Evolutionary conservation across 1,140 invertebrate genomes (phyloP).

Genomic region (Oryctes rhinoceros): DNA sequence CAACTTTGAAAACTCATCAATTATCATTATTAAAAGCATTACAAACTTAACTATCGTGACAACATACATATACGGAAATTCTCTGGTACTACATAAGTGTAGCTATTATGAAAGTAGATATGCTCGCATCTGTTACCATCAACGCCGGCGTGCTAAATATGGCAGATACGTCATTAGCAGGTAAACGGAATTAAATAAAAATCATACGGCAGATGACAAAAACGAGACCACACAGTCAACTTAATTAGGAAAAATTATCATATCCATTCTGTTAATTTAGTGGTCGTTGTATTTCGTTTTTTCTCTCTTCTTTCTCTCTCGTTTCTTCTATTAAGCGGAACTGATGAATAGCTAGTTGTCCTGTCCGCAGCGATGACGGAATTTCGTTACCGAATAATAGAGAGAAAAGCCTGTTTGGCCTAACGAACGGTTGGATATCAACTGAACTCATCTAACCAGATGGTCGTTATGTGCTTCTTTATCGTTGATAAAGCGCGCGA

Average conservation of each 20-base stretch:
- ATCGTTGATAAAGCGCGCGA: not conserved
- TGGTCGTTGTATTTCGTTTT: not conserved
- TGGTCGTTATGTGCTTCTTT: not conserved
- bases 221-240: conserved; percentile 31
- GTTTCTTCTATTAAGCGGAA: conserved; percentile 16
- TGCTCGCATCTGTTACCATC: not conserved
- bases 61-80: too few relatives aligned
- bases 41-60: too few relatives aligned
- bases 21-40: too few relatives aligned
- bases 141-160: not conserved
- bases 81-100: not conserved
- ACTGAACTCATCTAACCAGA: not conserved
- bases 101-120: not conserved
- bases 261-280: conserved; percentile 17
- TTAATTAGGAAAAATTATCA: conserved; percentile 30
- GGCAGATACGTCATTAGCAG: not conserved
- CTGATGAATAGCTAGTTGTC: not conserved
- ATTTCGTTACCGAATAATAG: not conserved
- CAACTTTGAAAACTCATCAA: too few relatives aligned
- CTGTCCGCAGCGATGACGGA: not conserved
- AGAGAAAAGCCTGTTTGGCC: not conserved
- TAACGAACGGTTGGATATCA: too few relatives aligned
- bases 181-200: conserved; percentile 18
- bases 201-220: conserved; percentile 24
- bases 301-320: too few relatives aligned